These are phyloP conservation scores for Ophioninae sp. DNA, from an alignment of 2,888 invertebrate species.

Conservation along the genomic window DNA sequence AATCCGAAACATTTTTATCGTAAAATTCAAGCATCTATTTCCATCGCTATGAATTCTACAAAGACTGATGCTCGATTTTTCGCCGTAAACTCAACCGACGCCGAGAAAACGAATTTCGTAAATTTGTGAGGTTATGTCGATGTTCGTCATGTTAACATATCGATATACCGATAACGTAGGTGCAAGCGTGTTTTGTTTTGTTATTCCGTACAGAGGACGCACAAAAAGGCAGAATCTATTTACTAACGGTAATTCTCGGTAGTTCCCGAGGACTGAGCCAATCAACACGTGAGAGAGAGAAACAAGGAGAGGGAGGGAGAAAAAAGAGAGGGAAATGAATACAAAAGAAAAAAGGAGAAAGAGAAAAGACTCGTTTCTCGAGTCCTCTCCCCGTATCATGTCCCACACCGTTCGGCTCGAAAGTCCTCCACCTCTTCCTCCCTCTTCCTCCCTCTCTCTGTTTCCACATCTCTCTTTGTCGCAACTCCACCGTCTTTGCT, in stretches of 20 bases:
- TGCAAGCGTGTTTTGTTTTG: background rate
- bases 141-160: too few species aligned
- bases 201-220: slow-evolving; percentile 4
- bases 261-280: slow-evolving; percentile 32
- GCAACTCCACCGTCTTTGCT: slow-evolving; percentile 51
- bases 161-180: too few species aligned
- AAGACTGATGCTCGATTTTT: too few species aligned
- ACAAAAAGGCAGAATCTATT: slow-evolving; percentile 34
- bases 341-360: slow-evolving; percentile 23
- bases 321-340: slow-evolving; percentile 41
- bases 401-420: slow-evolving; percentile 33
- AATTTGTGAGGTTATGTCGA: too few species aligned
- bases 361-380: slow-evolving; percentile 65
- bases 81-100: too few species aligned
- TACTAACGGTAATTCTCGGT: slow-evolving; percentile 58
- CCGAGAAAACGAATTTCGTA: too few species aligned
- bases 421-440: slow-evolving; percentile 51
- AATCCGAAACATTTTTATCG: too few species aligned
- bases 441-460: slow-evolving; percentile 53
- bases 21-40: too few species aligned
- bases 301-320: slow-evolving; percentile 48
- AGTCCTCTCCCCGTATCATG: slow-evolving; percentile 46
- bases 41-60: too few species aligned
- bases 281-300: slow-evolving; percentile 9
- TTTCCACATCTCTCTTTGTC: slow-evolving; percentile 45